Evolutionary conservation across 2,797 vertebrate genomes (phyloP).

Genomic region (Sebastiscus tertius): DNA sequence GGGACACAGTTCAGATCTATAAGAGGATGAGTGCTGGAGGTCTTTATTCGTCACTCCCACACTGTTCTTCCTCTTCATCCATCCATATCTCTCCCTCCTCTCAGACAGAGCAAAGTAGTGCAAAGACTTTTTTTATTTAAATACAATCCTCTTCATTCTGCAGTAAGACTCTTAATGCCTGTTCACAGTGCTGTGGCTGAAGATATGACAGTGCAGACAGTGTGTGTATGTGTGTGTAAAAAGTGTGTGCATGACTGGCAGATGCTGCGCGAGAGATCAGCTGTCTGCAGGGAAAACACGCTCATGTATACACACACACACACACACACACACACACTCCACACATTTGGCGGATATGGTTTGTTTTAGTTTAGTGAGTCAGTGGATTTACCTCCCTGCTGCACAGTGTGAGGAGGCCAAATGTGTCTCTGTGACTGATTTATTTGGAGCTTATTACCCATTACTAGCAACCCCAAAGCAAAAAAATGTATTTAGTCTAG

Average conservation of each 20-base stretch:
- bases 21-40: slow-evolving; percentile 36
- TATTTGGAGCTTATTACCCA: slow-evolving; percentile 21
- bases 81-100: background rate
- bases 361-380: slow-evolving; percentile 48
- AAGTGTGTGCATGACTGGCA: slow-evolving; percentile 27
- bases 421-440: slow-evolving; percentile 26
- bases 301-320: background rate
- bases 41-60: slow-evolving; percentile 7
- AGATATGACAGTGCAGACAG: slow-evolving; percentile 23
- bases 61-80: slow-evolving; percentile 19
- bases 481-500: background rate
- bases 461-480: slow-evolving; percentile 28
- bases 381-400: slow-evolving; percentile 40
- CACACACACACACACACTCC: background rate
- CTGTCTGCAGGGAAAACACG: slow-evolving; percentile 24
- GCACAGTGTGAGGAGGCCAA: slow-evolving; percentile 11
- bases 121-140: background rate
- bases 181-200: background rate
- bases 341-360: slow-evolving; percentile 11
- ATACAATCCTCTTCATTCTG: slow-evolving; percentile 37
- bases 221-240: background rate
- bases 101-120: slow-evolving; percentile 6
- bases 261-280: slow-evolving; percentile 45
- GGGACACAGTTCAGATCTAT: slow-evolving; percentile 20
- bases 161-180: slow-evolving; percentile 45